Base-by-base conservation (phyloP, 2,797 vertebrate genomes). In the Limosa lapponica region DNA sequence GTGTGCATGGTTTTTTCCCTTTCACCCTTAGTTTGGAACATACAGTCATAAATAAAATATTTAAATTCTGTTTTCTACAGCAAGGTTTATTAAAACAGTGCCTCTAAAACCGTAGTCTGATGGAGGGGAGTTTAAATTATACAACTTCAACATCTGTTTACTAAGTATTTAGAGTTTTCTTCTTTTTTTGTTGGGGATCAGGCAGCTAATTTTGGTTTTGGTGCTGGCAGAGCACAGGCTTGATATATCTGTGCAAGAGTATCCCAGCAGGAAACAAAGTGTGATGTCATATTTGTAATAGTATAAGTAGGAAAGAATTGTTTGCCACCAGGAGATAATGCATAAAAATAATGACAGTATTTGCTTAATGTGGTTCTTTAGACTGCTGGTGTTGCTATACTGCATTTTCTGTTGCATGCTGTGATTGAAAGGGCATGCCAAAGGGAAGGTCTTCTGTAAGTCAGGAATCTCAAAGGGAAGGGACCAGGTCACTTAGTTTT, bases 41-140 rank as follows among this genome's bases (percentile, higher is more conserved):
- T 37, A 12, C 8, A 74, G 37, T 57, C n/a, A 66, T 54, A 82
- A 69, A 74, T 89, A 85, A 91, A 95, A 77, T 93, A 90, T 80
- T 65, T 27, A 62, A 80, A 73, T 85, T 75, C 37, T 17, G 1
- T 87, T 89, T 41, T 23, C 19, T 87, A 96, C 39, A 79, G 24
- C 16, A 77, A n/a, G 2, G 7, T 58, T 79, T 88, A 46, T 79
- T 84, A 57, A 66, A 82, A 72, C 17, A 22, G 8, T 64, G 6
- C 28, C 37, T 77, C 41, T 74, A n/a, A 82, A 93, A 62, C 11
- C 58, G 8, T 7, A 48, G 41, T 55, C 34, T 71, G 52, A 44
- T 15, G 22, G 48, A 70, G 32, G 30, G 27, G 22, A 77, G 13
- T 62, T 75, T 36, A 43, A 78, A 46, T 54, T 46, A 10, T 10